phyloP scores from a whole-genome alignment of 1,140 invertebrate genomes.

The Panonychus citri region DNA sequence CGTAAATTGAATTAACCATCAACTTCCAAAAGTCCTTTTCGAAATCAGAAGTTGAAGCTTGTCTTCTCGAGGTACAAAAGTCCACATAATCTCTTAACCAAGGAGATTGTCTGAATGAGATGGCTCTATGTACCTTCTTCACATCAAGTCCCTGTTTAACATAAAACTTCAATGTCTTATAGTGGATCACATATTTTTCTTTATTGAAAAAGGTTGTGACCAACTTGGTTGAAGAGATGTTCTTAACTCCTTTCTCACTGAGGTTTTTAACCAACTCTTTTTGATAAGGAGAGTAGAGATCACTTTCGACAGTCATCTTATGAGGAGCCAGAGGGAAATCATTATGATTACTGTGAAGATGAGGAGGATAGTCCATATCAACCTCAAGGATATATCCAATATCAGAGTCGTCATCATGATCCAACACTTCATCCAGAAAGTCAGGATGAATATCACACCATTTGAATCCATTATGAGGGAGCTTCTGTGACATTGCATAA shows the following conservation, averaged over 20 bases:
- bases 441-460: background rate
- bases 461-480: constrained; percentile 9
- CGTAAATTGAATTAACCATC: constrained; percentile 25
- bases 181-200: constrained; percentile 27
- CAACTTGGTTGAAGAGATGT: constrained; percentile 1
- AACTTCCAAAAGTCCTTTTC: background rate
- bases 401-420: background rate
- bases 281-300: background rate
- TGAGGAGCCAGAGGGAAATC: constrained; percentile 23
- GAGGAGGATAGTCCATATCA: constrained; percentile 15
- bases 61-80: background rate
- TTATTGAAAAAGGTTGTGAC: constrained; percentile 5
- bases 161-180: no score
- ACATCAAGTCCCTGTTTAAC: no score
- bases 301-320: background rate
- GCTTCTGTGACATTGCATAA: constrained; percentile 5
- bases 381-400: constrained; percentile 16
- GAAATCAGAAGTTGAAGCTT: background rate
- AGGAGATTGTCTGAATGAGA: constrained; percentile 25
- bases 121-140: constrained; percentile 26
- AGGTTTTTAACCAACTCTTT: background rate
- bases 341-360: constrained; percentile 18
- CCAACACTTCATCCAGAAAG: constrained; percentile 3
- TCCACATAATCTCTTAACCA: constrained; percentile 26
- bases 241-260: background rate